Percentiles rank a stretch among this genome's conserved stretches.
phyloP scores from a whole-genome alignment of 2,113 vertebrate genomes.

The Colinus virginianus region DNA sequence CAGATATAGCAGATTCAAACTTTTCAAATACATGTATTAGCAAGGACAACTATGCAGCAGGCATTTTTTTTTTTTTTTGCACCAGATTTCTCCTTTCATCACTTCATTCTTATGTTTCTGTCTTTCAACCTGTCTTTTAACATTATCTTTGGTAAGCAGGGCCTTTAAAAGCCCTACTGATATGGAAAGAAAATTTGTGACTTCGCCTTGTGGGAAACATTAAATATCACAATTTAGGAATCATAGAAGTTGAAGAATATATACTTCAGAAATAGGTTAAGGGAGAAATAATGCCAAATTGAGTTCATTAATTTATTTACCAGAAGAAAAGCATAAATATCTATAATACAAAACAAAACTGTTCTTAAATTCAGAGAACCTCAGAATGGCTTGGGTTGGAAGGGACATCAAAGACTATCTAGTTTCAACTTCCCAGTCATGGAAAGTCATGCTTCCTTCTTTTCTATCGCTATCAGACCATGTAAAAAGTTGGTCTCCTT shows the following conservation, averaged over 20 bases:
- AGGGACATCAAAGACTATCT: no score
- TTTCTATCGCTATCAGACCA: no score
- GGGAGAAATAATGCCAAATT: not conserved
- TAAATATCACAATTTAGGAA: not conserved
- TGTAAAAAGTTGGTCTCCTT: no score
- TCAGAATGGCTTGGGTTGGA: no score
- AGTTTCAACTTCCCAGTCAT: no score
- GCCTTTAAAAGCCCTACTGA: not conserved
- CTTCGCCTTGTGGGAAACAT: not conserved
- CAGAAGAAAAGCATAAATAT: not conserved
- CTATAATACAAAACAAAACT: not conserved
- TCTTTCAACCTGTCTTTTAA: not conserved
- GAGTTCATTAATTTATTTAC: not conserved
- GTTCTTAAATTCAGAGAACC: not conserved
- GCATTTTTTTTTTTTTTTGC: not conserved
- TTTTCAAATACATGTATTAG: constrained; percentile 13
- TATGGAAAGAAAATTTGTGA: not conserved
- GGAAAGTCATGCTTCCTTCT: no score
- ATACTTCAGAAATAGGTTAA: not conserved
- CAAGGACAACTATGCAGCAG: not conserved
- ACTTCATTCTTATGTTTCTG: not conserved
- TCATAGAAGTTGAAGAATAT: not conserved
- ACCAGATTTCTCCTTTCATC: not conserved
- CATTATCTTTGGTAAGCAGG: not conserved
- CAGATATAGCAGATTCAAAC: not conserved